Evolutionary conservation across 2,113 vertebrate species (phyloP), one percentile per base, ranked within the genome.

Genomic region (Zeus faber): DNA sequence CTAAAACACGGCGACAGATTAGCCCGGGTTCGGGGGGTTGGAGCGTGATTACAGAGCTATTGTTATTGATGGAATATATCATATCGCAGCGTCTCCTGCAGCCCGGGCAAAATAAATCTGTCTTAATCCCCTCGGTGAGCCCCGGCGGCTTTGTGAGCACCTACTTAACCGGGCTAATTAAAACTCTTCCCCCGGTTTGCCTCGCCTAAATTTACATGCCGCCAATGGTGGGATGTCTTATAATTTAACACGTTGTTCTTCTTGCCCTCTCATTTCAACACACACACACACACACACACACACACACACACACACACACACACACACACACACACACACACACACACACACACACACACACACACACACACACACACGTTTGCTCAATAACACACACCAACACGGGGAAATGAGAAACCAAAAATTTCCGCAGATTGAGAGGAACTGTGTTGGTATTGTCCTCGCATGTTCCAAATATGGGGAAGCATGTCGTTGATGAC

Each of bases 151-250:
- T 64, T 49, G 39, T 63, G 41, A 78, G 74, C 68, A 55, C 77
- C 76, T 79, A 75, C 83, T 82, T 82, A 85, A 77, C 83, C 68
- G 63, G 75, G 77, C 83, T 85, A 85, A 85, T 85, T 85, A 85
- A 85, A 85, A 85, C 81, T 82, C 81, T 81, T 83, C 77, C 79
- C 65, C 72, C n/a, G 81, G 80, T 75, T 82, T 77, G 76, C 70
- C 62, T 58, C 64, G 37, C 48, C 60, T 40, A 69, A 63, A 82
- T 83, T 74, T 77, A 75, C 79, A 79, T 70, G 74, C 65, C 57
- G n/a, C n/a, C n/a, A n/a, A n/a, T n/a, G n/a, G n/a, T n/a, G n/a
- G n/a, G n/a, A n/a, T n/a, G n/a, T n/a, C n/a, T n/a, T n/a, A n/a
- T n/a, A n/a, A n/a, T n/a, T n/a, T n/a, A n/a, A n/a, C n/a, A n/a